phyloP scores from a whole-genome alignment of 2,113 vertebrate species.

The Eublepharis macularius region DNA sequence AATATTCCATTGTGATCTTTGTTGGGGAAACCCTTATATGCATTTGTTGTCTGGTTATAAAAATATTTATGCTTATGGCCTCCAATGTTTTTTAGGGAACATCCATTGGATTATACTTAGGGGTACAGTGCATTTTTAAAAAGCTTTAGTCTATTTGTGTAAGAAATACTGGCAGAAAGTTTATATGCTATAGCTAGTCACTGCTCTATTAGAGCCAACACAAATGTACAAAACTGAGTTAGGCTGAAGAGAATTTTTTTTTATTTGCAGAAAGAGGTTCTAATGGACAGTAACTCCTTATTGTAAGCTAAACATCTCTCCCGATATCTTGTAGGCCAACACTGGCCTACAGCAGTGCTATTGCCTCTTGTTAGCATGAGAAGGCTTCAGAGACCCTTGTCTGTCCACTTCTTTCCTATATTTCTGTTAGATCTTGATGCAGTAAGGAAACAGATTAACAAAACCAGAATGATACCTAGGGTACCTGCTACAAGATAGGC shows the following conservation, averaged over 20 bases:
- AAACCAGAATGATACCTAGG: no score
- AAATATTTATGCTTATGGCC: not conserved
- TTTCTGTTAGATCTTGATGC: no score
- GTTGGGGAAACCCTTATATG: not conserved
- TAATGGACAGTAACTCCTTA: no score
- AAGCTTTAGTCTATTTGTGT: not conserved
- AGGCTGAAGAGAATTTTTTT: not conserved
- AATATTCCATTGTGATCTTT: not conserved
- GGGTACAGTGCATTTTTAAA: not conserved
- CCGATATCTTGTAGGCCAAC: not conserved
- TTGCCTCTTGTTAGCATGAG: not conserved
- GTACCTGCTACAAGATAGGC: no score
- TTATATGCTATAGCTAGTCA: not conserved
- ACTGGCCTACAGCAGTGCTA: not conserved
- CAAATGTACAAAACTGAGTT: not conserved
- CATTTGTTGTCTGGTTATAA: not conserved
- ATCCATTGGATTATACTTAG: not conserved
- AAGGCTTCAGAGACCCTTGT: not conserved
- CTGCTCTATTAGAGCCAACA: not conserved
- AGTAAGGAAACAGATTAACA: no score
- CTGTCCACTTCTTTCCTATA: not conserved
- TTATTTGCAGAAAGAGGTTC: not conserved
- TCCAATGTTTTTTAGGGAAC: not conserved
- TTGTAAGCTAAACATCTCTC: not conserved
- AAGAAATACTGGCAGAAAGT: slow-evolving; percentile 24